These are phyloP conservation scores for Pheosia tremula DNA, from an alignment of 2,888 invertebrate genomes.

Conservation along the genomic window DNA sequence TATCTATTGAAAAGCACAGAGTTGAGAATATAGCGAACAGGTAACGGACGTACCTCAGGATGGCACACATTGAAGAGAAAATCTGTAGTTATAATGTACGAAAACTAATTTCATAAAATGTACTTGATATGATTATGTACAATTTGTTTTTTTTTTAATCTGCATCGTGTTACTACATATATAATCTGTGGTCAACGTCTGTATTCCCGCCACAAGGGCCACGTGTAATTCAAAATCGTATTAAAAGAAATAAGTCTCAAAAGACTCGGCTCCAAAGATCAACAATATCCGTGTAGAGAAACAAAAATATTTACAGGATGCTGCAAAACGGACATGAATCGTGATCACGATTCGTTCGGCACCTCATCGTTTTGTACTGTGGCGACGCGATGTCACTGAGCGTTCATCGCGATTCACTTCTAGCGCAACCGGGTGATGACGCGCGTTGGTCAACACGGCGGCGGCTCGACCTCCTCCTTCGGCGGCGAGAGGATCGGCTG, in stretches of 20 bases:
- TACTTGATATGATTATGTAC: constrained; percentile 81
- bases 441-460: constrained; percentile 76
- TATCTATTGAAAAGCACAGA: constrained; percentile 71
- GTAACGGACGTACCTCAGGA: constrained; percentile 75
- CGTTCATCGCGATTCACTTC: constrained; percentile 62
- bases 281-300: constrained; percentile 47
- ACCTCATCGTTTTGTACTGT: constrained; percentile 66
- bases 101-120: constrained; percentile 72
- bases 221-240: constrained; percentile 49
- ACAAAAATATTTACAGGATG: constrained; percentile 54
- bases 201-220: constrained; percentile 27
- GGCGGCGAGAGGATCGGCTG: constrained; percentile 35
- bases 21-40: constrained; percentile 66
- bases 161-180: constrained; percentile 40
- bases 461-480: constrained; percentile 34
- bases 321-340: constrained; percentile 15
- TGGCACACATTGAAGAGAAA: constrained; percentile 76
- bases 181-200: constrained; percentile 46
- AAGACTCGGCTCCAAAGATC: constrained; percentile 40
- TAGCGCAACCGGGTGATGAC: constrained; percentile 62
- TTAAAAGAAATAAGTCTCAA: constrained; percentile 45
- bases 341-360: constrained; percentile 32
- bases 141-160: constrained; percentile 54
- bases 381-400: constrained; percentile 62
- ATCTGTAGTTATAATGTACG: constrained; percentile 66